Evolutionary conservation across 2,113 vertebrate genomes (phyloP), one percentile per base, ranked within the genome.

Genomic region (Mus pahari): DNA sequence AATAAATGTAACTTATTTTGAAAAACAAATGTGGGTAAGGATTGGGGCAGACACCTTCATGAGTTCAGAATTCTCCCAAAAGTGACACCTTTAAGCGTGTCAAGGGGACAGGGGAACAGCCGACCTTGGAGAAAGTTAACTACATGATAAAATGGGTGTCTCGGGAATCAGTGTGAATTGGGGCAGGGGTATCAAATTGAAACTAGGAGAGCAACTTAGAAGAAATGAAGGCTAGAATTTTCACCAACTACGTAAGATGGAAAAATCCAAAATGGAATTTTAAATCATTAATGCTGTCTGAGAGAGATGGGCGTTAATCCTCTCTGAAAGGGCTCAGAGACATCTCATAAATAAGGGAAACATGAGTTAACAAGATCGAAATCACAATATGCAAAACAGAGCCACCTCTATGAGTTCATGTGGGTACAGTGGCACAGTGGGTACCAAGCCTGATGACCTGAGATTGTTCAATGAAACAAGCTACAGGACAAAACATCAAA

Each of bases 401-500:
- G 24, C 28, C 22, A 13, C 7, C 33, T 77, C n/a, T 48, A 39
- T 16, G 22, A 31, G 36, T 0, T 91, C 14, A 81, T 58, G 9
- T 70, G n/a, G n/a, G n/a, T n/a, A n/a, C n/a, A n/a, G n/a, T n/a
- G n/a, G n/a, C n/a, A n/a, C n/a, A n/a, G n/a, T n/a, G n/a, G n/a
- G n/a, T n/a, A n/a, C n/a, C n/a, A n/a, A n/a, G n/a, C n/a, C n/a
- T n/a, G n/a, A n/a, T n/a, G n/a, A n/a, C n/a, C n/a, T n/a, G n/a
- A n/a, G n/a, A n/a, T n/a, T n/a, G 64, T 20, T 24, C 58, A 48
- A 39, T 55, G 50, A 88, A 94, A 73, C 11, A 64, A 58, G 19
- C 50, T 87, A 93, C 3, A 82, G 24, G 79, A 96, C 58, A 78
- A 91, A 86, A 73, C 48, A 58, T 71, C 53, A 82, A 48, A 84